Evolutionary conservation across 2,797 vertebrate species (phyloP).

Genomic region (Chaunax sp.): DNA sequence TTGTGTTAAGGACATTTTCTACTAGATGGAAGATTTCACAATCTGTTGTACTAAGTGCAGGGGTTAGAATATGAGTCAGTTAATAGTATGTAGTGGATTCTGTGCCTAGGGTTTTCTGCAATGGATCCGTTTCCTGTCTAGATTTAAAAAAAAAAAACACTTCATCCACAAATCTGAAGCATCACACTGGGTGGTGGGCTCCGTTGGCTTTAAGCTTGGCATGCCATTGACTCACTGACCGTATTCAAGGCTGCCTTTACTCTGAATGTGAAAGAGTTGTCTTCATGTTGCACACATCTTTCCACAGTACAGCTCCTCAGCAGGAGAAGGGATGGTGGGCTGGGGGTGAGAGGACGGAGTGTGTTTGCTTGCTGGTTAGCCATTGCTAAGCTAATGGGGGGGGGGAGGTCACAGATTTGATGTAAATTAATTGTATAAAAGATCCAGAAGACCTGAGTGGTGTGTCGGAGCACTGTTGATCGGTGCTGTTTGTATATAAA

Average conservation of each 20-base stretch:
- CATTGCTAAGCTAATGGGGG: constrained; percentile 37
- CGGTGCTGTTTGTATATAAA: constrained; percentile 96
- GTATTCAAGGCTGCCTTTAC: constrained; percentile 96
- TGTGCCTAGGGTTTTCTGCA: constrained; percentile 94
- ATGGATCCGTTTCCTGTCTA: constrained; percentile 89
- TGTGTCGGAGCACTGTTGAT: constrained; percentile 94
- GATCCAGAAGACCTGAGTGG: constrained; percentile 81
- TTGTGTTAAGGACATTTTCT: constrained; percentile 85
- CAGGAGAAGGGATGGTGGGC: constrained; percentile 12
- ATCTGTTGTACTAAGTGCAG: constrained; percentile 82
- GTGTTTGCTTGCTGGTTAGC: constrained; percentile 57
- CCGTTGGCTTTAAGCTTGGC: constrained; percentile 98
- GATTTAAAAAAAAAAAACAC: constrained; percentile 79
- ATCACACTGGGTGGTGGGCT: constrained; percentile 88
- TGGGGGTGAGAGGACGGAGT: constrained; percentile 4
- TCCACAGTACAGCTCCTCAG: constrained; percentile 71
- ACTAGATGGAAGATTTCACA: constrained; percentile 89
- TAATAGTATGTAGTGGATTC: constrained; percentile 89
- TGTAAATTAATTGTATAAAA: constrained; percentile 87
- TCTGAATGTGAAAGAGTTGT: constrained; percentile 99
- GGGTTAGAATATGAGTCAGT: constrained; percentile 89
- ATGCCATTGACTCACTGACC: constrained; percentile 97
- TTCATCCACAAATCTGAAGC: constrained; percentile 89
- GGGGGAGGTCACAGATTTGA: constrained; percentile 82
- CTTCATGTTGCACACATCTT: constrained; percentile 92